A percentile compares a stretch with the other conserved stretches of the same genome.
phyloP scores from a whole-genome alignment of 2,888 invertebrate species.

The Troglohyphantes excavatus region DNA sequence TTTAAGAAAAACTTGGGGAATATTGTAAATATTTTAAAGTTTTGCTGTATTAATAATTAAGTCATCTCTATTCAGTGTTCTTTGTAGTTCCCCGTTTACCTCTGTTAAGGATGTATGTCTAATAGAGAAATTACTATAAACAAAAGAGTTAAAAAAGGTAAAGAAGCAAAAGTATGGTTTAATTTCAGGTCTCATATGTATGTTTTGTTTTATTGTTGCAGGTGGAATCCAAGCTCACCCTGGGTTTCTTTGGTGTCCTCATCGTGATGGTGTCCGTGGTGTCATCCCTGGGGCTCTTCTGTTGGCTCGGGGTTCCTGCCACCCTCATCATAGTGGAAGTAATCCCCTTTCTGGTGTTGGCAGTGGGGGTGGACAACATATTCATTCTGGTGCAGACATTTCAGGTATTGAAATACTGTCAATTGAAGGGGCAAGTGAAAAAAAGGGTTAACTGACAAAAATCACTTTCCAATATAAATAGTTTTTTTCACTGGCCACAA shows the following conservation, averaged over 20 bases:
- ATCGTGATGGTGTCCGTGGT: constrained; percentile 96
- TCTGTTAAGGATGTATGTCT: too few species aligned
- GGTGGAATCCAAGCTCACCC: constrained; percentile 94
- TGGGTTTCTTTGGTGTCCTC: constrained; percentile 95
- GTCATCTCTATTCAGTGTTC: too few species aligned
- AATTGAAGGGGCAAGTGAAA: background rate
- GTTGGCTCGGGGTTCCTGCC: constrained; percentile 93
- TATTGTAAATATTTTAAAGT: too few species aligned
- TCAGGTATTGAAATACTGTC: constrained; percentile 81
- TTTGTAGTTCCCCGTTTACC: too few species aligned
- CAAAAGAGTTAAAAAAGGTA: too few species aligned
- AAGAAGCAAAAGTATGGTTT: too few species aligned
- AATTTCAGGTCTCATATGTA: constrained; percentile 78
- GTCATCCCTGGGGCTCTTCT: constrained; percentile 96
- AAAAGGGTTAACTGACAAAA: too few species aligned
- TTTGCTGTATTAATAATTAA: too few species aligned
- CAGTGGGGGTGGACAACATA: constrained; percentile 99
- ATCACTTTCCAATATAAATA: too few species aligned
- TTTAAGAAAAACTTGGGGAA: too few species aligned
- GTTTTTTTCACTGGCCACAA: too few species aligned
- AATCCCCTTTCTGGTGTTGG: constrained; percentile 98
- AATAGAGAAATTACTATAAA: too few species aligned
- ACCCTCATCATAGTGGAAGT: constrained; percentile 99
- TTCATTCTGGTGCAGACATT: constrained; percentile 98
- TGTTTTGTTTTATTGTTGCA: constrained; percentile 82